Percentiles rank a stretch among this genome's conserved stretches.
These are phyloP conservation scores for Cataglyphis hispanica DNA, from an alignment of 1,140 invertebrate genomes.

Conservation along the genomic window DNA sequence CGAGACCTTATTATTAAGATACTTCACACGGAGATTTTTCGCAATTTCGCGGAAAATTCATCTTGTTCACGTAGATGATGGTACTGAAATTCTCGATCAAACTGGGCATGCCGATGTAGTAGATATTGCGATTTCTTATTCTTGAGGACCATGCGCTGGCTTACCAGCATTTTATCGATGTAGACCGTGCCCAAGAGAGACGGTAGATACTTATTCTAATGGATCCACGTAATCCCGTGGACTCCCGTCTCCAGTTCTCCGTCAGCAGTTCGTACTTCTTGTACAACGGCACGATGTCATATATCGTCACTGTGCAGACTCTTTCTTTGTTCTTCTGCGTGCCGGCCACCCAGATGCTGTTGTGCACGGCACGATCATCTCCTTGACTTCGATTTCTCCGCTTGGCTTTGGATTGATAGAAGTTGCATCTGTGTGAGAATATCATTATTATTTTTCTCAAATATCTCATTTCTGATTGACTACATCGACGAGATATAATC, in stretches of 20 bases:
- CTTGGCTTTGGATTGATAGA: conserved; percentile 70
- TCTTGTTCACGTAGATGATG: conserved; percentile 89
- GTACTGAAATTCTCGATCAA: conserved; percentile 89
- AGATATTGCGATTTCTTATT: conserved; percentile 81
- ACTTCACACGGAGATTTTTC: too few species aligned
- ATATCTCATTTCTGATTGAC: background rate
- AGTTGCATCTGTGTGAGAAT: conserved; percentile 42
- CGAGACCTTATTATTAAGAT: too few species aligned
- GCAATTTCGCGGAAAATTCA: conserved; percentile 68
- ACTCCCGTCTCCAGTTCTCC: conserved; percentile 92
- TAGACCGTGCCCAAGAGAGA: conserved; percentile 89
- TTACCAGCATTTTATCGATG: conserved; percentile 86
- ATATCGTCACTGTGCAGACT: conserved; percentile 89
- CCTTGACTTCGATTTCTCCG: conserved; percentile 55
- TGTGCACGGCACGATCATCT: conserved; percentile 88
- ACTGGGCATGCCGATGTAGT: conserved; percentile 90
- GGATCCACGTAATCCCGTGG: conserved; percentile 91
- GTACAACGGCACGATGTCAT: conserved; percentile 88
- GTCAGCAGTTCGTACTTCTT: conserved; percentile 91
- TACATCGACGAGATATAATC: too few species aligned
- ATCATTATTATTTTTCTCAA: background rate
- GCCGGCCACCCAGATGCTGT: conserved; percentile 90
- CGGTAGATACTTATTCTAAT: conserved; percentile 89
- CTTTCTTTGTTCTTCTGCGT: conserved; percentile 84
- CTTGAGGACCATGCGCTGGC: conserved; percentile 81